Conservation (phyloP, 2,113 vertebrate species). For the Prunella himalayana region DNA sequence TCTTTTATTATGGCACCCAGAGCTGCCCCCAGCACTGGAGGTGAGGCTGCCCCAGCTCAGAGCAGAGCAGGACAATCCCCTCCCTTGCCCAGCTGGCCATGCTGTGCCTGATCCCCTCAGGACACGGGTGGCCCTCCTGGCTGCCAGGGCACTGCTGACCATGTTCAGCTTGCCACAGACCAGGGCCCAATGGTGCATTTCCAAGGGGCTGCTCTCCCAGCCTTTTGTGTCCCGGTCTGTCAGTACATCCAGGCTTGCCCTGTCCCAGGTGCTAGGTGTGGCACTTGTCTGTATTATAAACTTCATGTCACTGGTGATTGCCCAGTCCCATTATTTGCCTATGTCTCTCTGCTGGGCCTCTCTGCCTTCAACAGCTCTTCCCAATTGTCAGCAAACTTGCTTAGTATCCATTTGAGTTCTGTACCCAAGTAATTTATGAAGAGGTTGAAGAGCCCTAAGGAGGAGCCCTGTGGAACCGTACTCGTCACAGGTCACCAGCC, state of each 20-base stretch:
- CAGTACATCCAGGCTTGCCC: neutral
- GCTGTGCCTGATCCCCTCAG: neutral
- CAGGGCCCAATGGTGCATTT: neutral
- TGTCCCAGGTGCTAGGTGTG: neutral
- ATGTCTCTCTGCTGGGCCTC: neutral
- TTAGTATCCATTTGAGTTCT: neutral
- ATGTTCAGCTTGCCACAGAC: fast-evolving
- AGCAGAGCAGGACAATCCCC: neutral
- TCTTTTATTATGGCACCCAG: neutral
- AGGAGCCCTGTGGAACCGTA: neutral
- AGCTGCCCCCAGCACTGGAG: neutral
- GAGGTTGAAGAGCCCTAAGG: neutral
- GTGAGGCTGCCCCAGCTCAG: neutral
- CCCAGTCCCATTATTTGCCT: neutral
- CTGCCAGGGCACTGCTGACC: neutral
- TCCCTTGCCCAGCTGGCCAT: fast-evolving
- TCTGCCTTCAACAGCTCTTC: neutral
- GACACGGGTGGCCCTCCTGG: fast-evolving
- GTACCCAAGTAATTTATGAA: neutral
- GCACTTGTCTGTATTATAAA: neutral
- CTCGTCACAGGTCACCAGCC: neutral
- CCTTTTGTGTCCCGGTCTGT: neutral
- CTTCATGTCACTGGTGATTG: neutral
- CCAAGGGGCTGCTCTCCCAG: neutral
- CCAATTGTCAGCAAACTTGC: neutral